Percentiles rank a stretch among this genome's conserved stretches.
phyloP scores from a whole-genome alignment of 2,113 vertebrate species.

The Toxotes chatareus region DNA sequence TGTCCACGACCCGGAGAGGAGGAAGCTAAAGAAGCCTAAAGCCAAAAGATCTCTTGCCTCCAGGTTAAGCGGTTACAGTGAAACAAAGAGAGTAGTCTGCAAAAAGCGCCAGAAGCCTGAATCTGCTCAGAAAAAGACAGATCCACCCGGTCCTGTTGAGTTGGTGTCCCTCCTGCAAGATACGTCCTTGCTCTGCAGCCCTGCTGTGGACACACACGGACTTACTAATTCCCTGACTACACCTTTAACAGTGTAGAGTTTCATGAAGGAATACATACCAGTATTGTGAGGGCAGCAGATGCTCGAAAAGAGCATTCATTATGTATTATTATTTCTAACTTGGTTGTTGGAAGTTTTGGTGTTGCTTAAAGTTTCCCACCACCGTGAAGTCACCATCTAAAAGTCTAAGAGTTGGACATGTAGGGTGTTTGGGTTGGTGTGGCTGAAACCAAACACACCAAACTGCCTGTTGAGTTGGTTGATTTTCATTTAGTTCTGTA shows the following conservation, averaged over 20 bases:
- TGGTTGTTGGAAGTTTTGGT: background rate
- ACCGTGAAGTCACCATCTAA: no score
- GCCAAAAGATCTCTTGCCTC: slow-evolving; percentile 90
- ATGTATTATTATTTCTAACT: background rate
- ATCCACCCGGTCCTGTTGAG: slow-evolving; percentile 36
- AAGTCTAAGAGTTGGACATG: background rate
- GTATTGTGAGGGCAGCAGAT: background rate
- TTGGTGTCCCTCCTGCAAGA: slow-evolving; percentile 76
- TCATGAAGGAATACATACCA: no score
- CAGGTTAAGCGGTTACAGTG: slow-evolving; percentile 87
- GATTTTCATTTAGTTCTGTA: background rate
- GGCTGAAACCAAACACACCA: background rate
- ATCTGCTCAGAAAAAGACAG: background rate
- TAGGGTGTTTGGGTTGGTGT: no score
- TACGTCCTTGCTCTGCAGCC: slow-evolving; percentile 51
- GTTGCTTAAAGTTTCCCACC: background rate
- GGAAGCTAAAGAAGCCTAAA: slow-evolving; percentile 79
- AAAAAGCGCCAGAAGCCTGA: background rate
- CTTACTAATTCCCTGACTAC: slow-evolving; percentile 24
- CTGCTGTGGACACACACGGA: slow-evolving; percentile 35
- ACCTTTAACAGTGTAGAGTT: slow-evolving; percentile 51
- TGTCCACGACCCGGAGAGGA: slow-evolving; percentile 89
- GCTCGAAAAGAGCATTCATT: background rate
- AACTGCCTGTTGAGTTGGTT: background rate
- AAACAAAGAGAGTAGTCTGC: background rate